These are phyloP conservation scores for Ceratina calcarata DNA, from an alignment of 1,140 invertebrate species.

Conservation along the genomic window DNA sequence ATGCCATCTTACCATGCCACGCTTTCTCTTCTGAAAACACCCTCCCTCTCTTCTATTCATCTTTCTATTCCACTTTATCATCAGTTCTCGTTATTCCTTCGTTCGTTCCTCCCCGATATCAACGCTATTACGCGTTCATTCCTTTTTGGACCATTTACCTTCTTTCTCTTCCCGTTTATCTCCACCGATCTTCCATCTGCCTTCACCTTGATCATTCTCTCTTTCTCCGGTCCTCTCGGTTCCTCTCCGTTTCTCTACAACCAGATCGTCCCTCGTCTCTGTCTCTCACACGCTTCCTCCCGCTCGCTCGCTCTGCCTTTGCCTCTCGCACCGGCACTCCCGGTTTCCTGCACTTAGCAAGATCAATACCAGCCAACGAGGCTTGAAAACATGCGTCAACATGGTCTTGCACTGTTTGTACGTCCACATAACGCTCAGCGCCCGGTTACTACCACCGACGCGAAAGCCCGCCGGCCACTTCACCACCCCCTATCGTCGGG, in stretches of 20 bases:
- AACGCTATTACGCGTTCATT: conserved; percentile 18
- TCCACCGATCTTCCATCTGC: background rate
- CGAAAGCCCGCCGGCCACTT: conserved; percentile 68
- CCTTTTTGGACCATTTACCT: conserved; percentile 14
- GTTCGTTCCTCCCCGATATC: background rate
- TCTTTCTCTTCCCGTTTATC: background rate
- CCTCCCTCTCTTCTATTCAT: conserved; percentile 19
- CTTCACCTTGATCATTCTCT: conserved; percentile 10
- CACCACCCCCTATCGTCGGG: conserved; percentile 42
- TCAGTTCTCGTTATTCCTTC: conserved; percentile 19
- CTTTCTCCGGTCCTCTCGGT: conserved; percentile 29
- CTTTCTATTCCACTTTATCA: conserved; percentile 30
- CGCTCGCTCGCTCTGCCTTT: conserved; percentile 47
- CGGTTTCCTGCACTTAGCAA: conserved; percentile 81
- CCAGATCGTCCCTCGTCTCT: background rate
- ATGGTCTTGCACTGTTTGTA: conserved; percentile 81
- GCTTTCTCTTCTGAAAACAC: conserved; percentile 1
- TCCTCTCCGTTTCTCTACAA: background rate
- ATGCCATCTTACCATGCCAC: background rate
- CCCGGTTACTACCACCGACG: conserved; percentile 65
- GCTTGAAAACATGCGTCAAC: conserved; percentile 83
- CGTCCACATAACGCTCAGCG: conserved; percentile 78
- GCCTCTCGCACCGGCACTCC: conserved; percentile 63
- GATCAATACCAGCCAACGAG: conserved; percentile 82
- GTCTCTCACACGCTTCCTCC: conserved; percentile 2